Evolutionary conservation across 2,888 invertebrate genomes (phyloP).

Genomic region (Ptychoptera contaminata): DNA sequence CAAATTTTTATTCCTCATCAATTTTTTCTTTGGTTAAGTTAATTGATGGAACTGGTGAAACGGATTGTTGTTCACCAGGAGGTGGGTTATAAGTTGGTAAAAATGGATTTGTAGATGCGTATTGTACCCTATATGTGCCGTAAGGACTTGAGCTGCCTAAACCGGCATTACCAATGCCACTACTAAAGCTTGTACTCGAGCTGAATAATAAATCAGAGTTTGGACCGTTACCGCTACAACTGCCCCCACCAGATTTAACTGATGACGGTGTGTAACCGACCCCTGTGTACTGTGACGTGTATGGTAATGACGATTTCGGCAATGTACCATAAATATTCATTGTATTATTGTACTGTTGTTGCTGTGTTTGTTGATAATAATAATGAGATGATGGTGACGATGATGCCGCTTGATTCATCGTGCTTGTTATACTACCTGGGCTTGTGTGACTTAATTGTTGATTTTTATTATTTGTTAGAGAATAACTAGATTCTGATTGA

Average conservation of each 20-base stretch:
- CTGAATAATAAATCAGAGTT: slow-evolving; percentile 24
- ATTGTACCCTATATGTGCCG: slow-evolving; percentile 31
- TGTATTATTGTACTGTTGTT: not conserved
- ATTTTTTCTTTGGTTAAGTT: slow-evolving; percentile 23
- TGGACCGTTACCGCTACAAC: slow-evolving; percentile 18
- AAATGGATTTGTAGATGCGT: slow-evolving; percentile 32
- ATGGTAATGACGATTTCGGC: slow-evolving; percentile 21
- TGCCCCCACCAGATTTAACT: slow-evolving; percentile 18
- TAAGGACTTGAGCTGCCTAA: slow-evolving; percentile 13
- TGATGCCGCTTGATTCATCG: not conserved
- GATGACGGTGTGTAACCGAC: slow-evolving; percentile 7
- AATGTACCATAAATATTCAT: slow-evolving; percentile 29
- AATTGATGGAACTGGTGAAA: slow-evolving; percentile 4
- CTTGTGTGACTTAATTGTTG: slow-evolving; percentile 18
- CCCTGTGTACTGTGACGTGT: not conserved
- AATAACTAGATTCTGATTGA: slow-evolving; percentile 22
- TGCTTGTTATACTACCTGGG: slow-evolving; percentile 14
- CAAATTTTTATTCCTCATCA: slow-evolving; percentile 22
- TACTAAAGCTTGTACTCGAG: slow-evolving; percentile 27
- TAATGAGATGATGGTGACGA: not conserved
- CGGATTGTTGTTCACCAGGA: slow-evolving; percentile 10
- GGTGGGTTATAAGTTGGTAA: slow-evolving; percentile 29
- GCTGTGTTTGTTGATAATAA: too few relatives aligned
- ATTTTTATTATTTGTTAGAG: slow-evolving; percentile 19
- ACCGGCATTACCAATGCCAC: slow-evolving; percentile 11